phyloP scores from a whole-genome alignment of 2,113 vertebrate species.

The Trichechus manatus region DNA sequence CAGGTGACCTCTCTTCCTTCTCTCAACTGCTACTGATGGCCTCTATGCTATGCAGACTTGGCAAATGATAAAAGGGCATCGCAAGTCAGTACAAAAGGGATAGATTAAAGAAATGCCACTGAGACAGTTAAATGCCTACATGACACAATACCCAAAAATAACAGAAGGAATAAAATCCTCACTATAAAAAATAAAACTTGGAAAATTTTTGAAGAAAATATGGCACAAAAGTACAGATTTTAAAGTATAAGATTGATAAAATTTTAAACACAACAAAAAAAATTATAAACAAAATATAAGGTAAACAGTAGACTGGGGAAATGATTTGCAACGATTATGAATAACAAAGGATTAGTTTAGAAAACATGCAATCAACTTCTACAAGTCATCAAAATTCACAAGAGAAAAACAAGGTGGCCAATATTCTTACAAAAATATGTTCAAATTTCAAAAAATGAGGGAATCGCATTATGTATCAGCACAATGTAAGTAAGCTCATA shows the following conservation, averaged over 20 bases:
- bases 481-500: neutral
- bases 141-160: neutral
- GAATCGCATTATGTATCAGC: neutral
- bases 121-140: neutral
- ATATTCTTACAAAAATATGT: conserved; percentile 11
- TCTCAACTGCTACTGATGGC: neutral
- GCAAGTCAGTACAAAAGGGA: neutral
- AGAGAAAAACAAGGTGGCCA: neutral
- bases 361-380: neutral
- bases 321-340: neutral
- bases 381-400: neutral
- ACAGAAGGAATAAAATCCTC: neutral
- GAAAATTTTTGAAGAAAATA: neutral
- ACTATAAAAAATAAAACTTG: neutral
- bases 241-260: neutral
- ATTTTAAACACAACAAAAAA: neutral
- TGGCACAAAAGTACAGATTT: neutral
- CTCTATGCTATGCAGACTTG: neutral
- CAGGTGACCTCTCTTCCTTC: neutral
- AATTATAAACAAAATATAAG: neutral
- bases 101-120: neutral
- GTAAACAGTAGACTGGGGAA: neutral
- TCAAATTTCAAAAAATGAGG: conserved; percentile 4
- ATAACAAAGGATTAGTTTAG: neutral
- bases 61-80: neutral